These are phyloP conservation scores for Zaprionus nigranus DNA, from an alignment of 1,140 invertebrate genomes.

Conservation along the genomic window DNA sequence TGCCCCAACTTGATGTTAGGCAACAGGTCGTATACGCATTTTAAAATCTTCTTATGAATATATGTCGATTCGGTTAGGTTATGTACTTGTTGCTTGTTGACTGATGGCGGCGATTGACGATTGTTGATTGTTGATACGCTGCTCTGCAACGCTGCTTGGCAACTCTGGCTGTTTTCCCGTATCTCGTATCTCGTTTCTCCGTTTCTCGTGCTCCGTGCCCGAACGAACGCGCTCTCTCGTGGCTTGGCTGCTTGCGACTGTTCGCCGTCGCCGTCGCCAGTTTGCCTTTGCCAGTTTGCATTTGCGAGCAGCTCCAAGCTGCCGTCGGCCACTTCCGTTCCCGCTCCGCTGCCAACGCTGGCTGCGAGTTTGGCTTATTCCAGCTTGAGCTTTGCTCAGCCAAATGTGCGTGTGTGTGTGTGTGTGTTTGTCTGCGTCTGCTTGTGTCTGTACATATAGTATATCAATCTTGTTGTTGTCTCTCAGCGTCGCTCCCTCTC, in stretches of 20 bases:
- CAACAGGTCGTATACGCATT: slow-evolving; percentile 5
- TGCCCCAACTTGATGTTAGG: background rate
- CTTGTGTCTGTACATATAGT: slow-evolving; percentile 39
- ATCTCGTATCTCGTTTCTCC: background rate
- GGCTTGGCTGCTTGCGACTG: slow-evolving; percentile 73
- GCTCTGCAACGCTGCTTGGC: slow-evolving; percentile 3
- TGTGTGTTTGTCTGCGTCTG: background rate
- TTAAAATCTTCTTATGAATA: background rate
- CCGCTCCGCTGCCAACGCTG: slow-evolving; percentile 16
- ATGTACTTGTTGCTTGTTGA: slow-evolving; percentile 8
- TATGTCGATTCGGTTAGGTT: background rate
- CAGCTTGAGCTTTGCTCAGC: slow-evolving; percentile 14
- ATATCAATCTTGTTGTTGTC: slow-evolving; percentile 30
- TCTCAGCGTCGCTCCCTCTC: slow-evolving; percentile 26
- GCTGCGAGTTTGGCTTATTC: slow-evolving; percentile 23
- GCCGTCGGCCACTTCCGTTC: slow-evolving; percentile 32
- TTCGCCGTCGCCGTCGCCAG: slow-evolving; percentile 34
- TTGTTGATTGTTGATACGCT: background rate
- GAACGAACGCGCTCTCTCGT: slow-evolving; percentile 66
- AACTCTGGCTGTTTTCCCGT: background rate
- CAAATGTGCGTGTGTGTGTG: background rate
- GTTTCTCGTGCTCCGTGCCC: slow-evolving; percentile 16
- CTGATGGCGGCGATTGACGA: background rate
- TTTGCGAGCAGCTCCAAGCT: slow-evolving; percentile 7
- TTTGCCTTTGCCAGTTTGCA: slow-evolving; percentile 39